Percentiles rank a stretch among this genome's conserved stretches.
phyloP scores from a whole-genome alignment of 2,888 invertebrate species.

The Phania funesta region DNA sequence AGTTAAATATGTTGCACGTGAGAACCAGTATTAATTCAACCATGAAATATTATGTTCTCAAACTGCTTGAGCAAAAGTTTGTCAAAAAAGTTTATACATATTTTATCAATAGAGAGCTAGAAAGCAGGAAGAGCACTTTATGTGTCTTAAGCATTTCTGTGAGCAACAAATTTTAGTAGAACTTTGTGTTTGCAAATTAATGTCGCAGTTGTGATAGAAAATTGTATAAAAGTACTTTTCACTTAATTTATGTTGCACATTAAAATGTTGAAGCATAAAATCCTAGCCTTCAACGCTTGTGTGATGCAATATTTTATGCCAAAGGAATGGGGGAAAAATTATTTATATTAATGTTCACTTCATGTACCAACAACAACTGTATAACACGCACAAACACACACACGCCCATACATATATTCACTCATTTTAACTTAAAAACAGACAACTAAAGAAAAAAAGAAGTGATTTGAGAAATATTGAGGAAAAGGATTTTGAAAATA shows the following conservation, averaged over 20 bases:
- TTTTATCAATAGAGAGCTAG: background rate
- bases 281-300: slow-evolving; percentile 33
- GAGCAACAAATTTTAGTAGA: background rate
- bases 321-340: slow-evolving; percentile 5
- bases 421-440: background rate
- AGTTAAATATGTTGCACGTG: slow-evolving; percentile 15
- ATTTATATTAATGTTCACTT: slow-evolving; percentile 52
- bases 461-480: slow-evolving; percentile 39
- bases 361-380: slow-evolving; percentile 8
- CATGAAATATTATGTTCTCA: slow-evolving; percentile 19
- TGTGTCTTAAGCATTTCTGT: slow-evolving; percentile 8
- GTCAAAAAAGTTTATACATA: slow-evolving; percentile 2
- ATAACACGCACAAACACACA: slow-evolving; percentile 25
- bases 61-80: background rate
- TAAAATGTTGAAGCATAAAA: slow-evolving; percentile 44
- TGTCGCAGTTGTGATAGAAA: slow-evolving; percentile 11
- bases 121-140: background rate
- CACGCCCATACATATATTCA: background rate
- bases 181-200: background rate
- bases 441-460: background rate
- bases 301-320: slow-evolving; percentile 20
- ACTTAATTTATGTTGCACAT: slow-evolving; percentile 59
- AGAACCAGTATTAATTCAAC: slow-evolving; percentile 16
- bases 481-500: slow-evolving; percentile 42
- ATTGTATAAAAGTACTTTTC: slow-evolving; percentile 43